phyloP scores from a whole-genome alignment of 2,888 invertebrate species.

The Thymelicus sylvestris region DNA sequence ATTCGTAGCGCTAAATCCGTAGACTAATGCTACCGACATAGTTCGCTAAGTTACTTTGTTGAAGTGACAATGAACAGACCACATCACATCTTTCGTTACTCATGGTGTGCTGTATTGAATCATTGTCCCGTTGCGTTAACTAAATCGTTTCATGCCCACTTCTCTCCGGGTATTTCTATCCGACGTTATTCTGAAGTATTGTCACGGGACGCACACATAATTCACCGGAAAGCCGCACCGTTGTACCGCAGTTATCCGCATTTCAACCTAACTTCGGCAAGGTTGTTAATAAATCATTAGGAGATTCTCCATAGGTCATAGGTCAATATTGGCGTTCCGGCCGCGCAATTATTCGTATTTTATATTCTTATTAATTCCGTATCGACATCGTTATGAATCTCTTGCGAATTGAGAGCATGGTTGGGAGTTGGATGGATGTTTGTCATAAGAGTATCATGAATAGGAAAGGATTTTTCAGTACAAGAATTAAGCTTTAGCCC shows the following conservation, averaged over 20 bases:
- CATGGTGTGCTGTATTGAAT: background rate
- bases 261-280: conserved; percentile 1
- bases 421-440: no score
- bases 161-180: background rate
- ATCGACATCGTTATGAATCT: background rate
- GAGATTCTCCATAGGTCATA: conserved; percentile 23
- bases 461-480: no score
- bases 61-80: no score
- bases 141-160: background rate
- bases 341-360: conserved; percentile 1
- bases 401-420: no score
- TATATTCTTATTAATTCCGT: background rate
- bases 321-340: conserved; percentile 17
- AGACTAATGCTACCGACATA: no score
- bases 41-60: no score
- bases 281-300: conserved; percentile 32
- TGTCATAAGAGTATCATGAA: no score
- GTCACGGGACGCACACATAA: conserved; percentile 2
- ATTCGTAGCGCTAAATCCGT: no score
- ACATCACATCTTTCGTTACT: no score
- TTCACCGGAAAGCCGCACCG: conserved; percentile 5
- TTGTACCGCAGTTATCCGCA: conserved; percentile 27
- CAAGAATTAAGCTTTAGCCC: no score
- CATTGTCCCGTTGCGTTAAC: background rate
- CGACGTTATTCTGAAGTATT: background rate